phyloP scores from a whole-genome alignment of 2,888 invertebrate species.

The Lacanobia oleracea region DNA sequence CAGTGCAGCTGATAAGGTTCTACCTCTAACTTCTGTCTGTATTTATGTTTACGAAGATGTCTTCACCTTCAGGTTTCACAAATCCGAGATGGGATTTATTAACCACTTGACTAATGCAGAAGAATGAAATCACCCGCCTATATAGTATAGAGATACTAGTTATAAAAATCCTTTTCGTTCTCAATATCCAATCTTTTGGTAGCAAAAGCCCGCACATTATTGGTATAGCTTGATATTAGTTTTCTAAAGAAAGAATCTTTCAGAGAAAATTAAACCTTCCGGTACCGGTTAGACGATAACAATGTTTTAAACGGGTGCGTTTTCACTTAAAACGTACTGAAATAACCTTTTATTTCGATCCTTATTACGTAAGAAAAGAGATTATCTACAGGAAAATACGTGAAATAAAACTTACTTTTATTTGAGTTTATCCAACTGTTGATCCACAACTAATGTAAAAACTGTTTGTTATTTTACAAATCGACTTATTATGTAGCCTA shows the following conservation, averaged over 20 bases:
- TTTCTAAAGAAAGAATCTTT: not conserved
- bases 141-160: not conserved
- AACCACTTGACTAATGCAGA: not conserved
- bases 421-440: constrained; percentile 32
- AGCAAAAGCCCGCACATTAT: not conserved
- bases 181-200: not conserved
- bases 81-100: not conserved
- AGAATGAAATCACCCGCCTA: not conserved
- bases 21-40: not conserved
- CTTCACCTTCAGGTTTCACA: not conserved
- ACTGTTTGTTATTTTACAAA: constrained; percentile 50
- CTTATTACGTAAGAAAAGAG: not conserved
- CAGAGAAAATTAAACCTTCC: not conserved
- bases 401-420: constrained; percentile 44
- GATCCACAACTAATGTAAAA: constrained; percentile 41
- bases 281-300: too few relatives aligned
- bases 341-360: not conserved
- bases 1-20: too few relatives aligned
- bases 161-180: not conserved
- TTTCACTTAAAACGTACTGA: not conserved
- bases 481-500: constrained; percentile 53
- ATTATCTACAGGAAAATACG: not conserved
- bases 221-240: not conserved
- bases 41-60: not conserved
- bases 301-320: not conserved